Percentiles rank a stretch among this genome's conserved stretches.
Evolutionary conservation across 2,113 vertebrate genomes (phyloP).

Genomic region (Cyrtonyx montezumae): DNA sequence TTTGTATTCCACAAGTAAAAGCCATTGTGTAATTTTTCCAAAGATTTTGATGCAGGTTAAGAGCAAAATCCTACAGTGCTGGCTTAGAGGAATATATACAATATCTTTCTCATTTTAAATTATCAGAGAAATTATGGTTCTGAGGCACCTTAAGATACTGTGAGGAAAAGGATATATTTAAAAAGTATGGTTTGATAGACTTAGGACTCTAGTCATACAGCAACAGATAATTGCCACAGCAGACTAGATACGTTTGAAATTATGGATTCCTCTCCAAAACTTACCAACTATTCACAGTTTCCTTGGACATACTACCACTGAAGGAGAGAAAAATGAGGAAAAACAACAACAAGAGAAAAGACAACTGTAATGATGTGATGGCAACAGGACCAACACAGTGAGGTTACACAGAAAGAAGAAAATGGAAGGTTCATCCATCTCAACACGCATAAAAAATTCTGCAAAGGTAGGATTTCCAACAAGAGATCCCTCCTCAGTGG

Average conservation of each 20-base stretch:
- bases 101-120: not conserved
- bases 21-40: not conserved
- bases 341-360: not conserved
- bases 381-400: too few relatives aligned
- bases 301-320: not conserved
- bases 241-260: not conserved
- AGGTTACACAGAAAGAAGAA: too few relatives aligned
- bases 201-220: not conserved
- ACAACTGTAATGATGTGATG: too few relatives aligned
- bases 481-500: too few relatives aligned
- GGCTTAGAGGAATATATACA: not conserved
- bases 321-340: not conserved
- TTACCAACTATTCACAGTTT: not conserved
- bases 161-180: not conserved
- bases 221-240: not conserved
- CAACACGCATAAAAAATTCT: too few relatives aligned
- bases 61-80: not conserved
- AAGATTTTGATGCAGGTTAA: not conserved
- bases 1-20: not conserved
- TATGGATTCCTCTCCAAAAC: not conserved
- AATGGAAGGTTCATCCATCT: too few relatives aligned
- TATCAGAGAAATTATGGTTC: not conserved
- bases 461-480: too few relatives aligned
- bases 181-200: not conserved
- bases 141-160: not conserved